Base-by-base conservation (phyloP, 1,140 invertebrate genomes). In the Anoplolepis gracilipes region DNA sequence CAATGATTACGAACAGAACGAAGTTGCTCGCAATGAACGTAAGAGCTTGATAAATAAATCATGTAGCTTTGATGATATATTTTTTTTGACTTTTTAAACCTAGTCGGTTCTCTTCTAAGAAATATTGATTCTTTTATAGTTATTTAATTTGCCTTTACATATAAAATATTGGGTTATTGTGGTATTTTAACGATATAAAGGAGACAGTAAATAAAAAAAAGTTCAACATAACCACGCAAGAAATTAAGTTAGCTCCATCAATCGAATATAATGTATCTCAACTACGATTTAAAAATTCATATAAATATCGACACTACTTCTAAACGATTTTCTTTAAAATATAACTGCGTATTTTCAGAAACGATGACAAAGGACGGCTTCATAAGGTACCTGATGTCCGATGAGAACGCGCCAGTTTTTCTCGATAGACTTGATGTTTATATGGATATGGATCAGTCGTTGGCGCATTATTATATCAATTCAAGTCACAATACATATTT, bases 401-500 rank as follows among this genome's bases (percentile, higher is more conserved):
- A 99, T 95, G 99, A 99, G 94, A 99, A 99, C 95, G 98, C 99
- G 0, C 99, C 99, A 0, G 99, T 99, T 65, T 99, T 99, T 95
- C 95, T 99, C 64, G 99, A 99, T 95, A 96, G 99, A 25, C 96
- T 99, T 70, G 99, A 99, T 92, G 98, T 99, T 88, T 99, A 99
- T 93, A 99, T 98, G 97, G 99, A 99, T 89, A 99, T 99, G 99
- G 99, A 99, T 93, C 98, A 99, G 93, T 98, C 99, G 0, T 93
- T 99, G 64, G 97, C 98, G 22, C 99, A 99, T 93, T 99, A 99
- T 95, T 99, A 99, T 94, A 99, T 99, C 88, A 99, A 99, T 96
- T 99, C 98, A 65, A 99, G 99, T 72, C 99, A 99, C 95, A 99
- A 99, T 94, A 99, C 99, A 22, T 99, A 99, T 95, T 95, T 99